These are phyloP conservation scores for Boulengerochromis microlepis DNA, from an alignment of 2,113 vertebrate genomes.

Conservation along the genomic window DNA sequence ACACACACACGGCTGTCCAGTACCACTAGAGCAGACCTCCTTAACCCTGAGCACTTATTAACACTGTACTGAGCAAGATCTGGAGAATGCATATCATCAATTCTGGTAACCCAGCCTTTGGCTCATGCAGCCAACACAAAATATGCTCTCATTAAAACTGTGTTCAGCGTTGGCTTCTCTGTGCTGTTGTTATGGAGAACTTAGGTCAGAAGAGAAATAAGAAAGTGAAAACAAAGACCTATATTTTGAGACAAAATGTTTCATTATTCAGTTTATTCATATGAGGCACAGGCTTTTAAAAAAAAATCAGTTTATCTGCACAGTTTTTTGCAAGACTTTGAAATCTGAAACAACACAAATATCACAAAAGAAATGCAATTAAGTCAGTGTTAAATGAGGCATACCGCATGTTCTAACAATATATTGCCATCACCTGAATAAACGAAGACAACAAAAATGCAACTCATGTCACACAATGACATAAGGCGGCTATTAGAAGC, in stretches of 20 bases:
- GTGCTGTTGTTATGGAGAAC: background rate
- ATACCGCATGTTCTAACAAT: background rate
- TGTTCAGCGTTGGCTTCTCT: background rate
- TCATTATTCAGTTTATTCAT: background rate
- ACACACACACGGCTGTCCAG: background rate
- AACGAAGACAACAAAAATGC: background rate
- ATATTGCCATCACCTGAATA: background rate
- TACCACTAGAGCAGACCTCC: background rate
- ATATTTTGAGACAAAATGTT: background rate
- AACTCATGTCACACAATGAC: background rate
- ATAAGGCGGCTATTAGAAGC: background rate
- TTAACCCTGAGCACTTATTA: constrained; percentile 6
- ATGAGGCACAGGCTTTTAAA: background rate
- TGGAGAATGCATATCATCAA: background rate
- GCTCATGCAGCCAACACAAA: background rate
- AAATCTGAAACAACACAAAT: background rate
- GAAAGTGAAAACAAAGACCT: background rate
- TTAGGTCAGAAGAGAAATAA: background rate
- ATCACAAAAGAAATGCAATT: background rate
- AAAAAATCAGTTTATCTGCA: background rate
- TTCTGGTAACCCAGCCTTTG: background rate
- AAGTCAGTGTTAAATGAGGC: background rate
- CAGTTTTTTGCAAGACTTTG: background rate
- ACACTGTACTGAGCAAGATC: background rate
- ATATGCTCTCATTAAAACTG: background rate